A percentile compares a stretch with the other conserved stretches of the same genome.
phyloP scores from a whole-genome alignment of 2,113 vertebrate species.

The Anguilla rostrata region DNA sequence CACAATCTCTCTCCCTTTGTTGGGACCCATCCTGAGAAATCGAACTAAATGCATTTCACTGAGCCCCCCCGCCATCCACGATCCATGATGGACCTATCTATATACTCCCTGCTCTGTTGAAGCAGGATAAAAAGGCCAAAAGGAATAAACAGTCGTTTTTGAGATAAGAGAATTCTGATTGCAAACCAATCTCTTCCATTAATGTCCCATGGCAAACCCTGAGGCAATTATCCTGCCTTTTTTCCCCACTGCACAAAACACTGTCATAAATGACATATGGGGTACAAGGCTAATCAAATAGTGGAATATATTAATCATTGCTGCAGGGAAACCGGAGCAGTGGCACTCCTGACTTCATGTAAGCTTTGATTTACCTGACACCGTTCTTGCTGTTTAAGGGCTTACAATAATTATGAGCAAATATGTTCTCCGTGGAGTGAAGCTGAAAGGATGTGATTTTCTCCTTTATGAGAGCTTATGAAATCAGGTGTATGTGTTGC shows the following conservation, averaged over 20 bases:
- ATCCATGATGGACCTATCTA: slow-evolving; percentile 4
- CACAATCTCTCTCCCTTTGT: neutral
- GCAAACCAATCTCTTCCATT: slow-evolving; percentile 26
- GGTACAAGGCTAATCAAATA: neutral
- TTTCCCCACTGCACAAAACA: neutral
- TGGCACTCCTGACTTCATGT: neutral
- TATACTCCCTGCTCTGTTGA: neutral
- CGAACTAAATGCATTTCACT: slow-evolving; percentile 10
- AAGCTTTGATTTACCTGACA: neutral
- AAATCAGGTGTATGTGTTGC: too few relatives aligned
- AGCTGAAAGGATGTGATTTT: neutral
- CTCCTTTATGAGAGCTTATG: too few relatives aligned
- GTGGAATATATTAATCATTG: neutral
- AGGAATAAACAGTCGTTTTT: slow-evolving; percentile 10
- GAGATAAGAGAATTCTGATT: slow-evolving; percentile 23
- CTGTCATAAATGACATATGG: slow-evolving; percentile 16
- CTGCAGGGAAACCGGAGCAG: neutral
- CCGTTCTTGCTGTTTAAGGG: neutral
- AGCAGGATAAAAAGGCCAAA: slow-evolving; percentile 20
- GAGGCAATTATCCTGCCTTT: neutral
- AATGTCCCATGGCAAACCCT: slow-evolving; percentile 25
- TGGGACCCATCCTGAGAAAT: neutral
- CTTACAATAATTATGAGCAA: neutral
- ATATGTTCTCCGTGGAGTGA: neutral
- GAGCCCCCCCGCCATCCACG: neutral